Percentiles rank a stretch among this genome's conserved stretches.
Conservation (phyloP, 2,888 invertebrate genomes). For the Napeogenes sylphis region DNA sequence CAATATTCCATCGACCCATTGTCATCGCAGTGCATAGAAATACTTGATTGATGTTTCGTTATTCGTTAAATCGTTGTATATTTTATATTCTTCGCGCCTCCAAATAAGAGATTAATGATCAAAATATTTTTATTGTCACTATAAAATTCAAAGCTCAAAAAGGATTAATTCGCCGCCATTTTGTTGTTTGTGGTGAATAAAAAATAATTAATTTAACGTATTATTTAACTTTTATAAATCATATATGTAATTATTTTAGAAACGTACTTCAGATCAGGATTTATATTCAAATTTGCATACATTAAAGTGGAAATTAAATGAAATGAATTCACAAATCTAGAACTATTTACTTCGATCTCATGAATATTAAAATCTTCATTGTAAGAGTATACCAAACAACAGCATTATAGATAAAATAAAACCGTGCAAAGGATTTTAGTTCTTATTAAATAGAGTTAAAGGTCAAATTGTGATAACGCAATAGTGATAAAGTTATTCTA, state of each 20-base stretch:
- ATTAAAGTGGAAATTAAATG: neutral
- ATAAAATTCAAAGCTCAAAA: constrained; percentile 1
- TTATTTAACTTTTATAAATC: neutral
- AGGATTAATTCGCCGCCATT: neutral
- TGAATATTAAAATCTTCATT: constrained; percentile 37
- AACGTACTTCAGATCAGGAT: neutral
- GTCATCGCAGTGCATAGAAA: constrained; percentile 60
- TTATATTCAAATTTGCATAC: neutral
- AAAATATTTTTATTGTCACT: constrained; percentile 22
- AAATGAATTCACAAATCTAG: constrained; percentile 20
- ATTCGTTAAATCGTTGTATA: constrained; percentile 41
- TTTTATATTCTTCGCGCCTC: constrained; percentile 21
- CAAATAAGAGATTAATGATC: constrained; percentile 22
- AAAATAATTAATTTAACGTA: neutral
- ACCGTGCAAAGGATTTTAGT: constrained; percentile 12
- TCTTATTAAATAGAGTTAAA: constrained; percentile 11
- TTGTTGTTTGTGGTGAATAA: constrained; percentile 1
- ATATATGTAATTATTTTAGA: neutral
- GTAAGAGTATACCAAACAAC: constrained; percentile 15
- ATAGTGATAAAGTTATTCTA: neutral
- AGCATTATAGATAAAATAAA: constrained; percentile 4
- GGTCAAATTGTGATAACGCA: neutral
- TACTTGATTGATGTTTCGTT: constrained; percentile 61
- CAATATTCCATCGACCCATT: constrained; percentile 55
- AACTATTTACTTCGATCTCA: constrained; percentile 34